A percentile compares a stretch with the other conserved stretches of the same genome.
Conservation (phyloP, 2,888 invertebrate genomes). For the Torymus aiolomorphi region DNA sequence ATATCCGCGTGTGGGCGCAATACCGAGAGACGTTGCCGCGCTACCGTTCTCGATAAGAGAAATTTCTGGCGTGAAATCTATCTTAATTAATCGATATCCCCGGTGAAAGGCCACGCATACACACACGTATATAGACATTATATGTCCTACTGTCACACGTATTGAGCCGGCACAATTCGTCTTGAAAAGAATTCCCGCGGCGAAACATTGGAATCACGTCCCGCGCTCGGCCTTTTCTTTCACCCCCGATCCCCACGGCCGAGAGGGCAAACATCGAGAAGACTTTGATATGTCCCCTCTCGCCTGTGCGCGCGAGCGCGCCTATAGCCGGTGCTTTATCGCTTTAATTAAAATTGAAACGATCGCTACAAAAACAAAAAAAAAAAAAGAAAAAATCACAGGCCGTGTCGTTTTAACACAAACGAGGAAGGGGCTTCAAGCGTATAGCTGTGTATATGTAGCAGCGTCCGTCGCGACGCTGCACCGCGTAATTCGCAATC, state of each 20-base stretch:
- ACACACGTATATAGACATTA: not conserved
- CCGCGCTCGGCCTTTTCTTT: not conserved
- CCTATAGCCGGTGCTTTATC: constrained; percentile 36
- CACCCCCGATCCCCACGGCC: too few species aligned
- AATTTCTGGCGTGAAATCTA: constrained; percentile 21
- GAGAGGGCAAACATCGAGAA: constrained; percentile 17
- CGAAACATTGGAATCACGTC: constrained; percentile 46
- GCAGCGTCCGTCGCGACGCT: not conserved
- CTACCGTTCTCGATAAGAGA: not conserved
- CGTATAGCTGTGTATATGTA: too few species aligned
- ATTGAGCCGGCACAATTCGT: constrained; percentile 20
- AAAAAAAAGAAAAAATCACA: constrained; percentile 22
- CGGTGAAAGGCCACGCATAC: not conserved
- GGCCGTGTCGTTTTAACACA: not conserved
- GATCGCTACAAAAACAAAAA: not conserved
- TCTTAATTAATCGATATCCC: constrained; percentile 46
- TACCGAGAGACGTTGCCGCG: too few species aligned
- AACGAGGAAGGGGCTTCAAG: too few species aligned
- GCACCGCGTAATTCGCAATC: constrained; percentile 49
- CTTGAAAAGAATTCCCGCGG: constrained; percentile 41
- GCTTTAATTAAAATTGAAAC: constrained; percentile 54
- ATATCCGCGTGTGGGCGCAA: too few species aligned
- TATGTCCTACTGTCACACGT: not conserved
- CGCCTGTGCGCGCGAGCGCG: not conserved
- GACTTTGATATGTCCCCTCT: constrained; percentile 1